Evolutionary conservation across 2,797 vertebrate genomes (phyloP).

Genomic region (Cirrhinus molitorella): DNA sequence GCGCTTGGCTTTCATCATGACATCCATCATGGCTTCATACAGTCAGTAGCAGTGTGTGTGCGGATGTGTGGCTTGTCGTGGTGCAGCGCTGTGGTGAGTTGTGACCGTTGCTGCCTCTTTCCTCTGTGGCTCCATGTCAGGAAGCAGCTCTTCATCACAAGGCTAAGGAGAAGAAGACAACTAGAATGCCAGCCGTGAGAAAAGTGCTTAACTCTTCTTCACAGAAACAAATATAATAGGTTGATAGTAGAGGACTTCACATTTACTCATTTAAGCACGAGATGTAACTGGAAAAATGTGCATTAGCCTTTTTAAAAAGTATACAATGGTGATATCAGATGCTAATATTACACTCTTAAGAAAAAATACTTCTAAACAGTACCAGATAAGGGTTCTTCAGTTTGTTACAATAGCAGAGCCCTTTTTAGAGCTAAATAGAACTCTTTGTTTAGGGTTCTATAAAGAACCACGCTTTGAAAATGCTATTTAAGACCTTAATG

Average conservation of each 20-base stretch:
- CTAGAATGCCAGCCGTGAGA: slow-evolving; percentile 48
- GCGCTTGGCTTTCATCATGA: slow-evolving; percentile 23
- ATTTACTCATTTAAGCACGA: slow-evolving; percentile 39
- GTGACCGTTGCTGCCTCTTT: slow-evolving; percentile 62
- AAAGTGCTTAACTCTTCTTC: slow-evolving; percentile 52
- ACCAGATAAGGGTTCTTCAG: too few species aligned
- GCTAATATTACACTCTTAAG: too few species aligned
- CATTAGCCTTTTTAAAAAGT: not conserved
- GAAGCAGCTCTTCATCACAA: slow-evolving; percentile 55
- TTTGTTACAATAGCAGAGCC: too few species aligned
- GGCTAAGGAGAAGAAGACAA: slow-evolving; percentile 43
- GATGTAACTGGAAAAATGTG: not conserved
- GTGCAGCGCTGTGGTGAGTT: slow-evolving; percentile 51
- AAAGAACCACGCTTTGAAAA: too few species aligned
- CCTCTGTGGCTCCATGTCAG: slow-evolving; percentile 51
- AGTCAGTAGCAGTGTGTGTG: slow-evolving; percentile 33
- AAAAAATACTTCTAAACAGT: too few species aligned
- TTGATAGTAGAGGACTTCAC: not conserved
- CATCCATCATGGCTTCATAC: slow-evolving; percentile 47
- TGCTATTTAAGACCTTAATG: too few species aligned
- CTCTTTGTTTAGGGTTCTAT: too few species aligned
- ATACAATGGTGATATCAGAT: not conserved
- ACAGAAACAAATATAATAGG: slow-evolving; percentile 20
- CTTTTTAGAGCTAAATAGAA: too few species aligned
- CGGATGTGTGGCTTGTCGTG: slow-evolving; percentile 51